Base-by-base conservation (phyloP, 2,113 vertebrate genomes). In the Heterotis niloticus region DNA sequence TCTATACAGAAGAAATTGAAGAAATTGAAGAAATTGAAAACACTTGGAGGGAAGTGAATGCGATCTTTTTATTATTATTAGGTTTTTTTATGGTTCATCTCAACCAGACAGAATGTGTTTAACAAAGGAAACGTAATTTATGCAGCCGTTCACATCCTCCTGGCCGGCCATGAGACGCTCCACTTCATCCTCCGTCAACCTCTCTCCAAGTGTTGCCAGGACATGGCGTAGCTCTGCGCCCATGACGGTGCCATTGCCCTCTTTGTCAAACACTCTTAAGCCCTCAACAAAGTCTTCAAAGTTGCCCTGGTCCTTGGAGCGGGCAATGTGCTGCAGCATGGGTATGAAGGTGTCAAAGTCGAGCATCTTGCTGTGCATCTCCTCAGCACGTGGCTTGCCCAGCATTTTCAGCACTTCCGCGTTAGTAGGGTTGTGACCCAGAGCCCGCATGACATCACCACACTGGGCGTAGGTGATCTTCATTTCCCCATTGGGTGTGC, bases 211-310 rank as follows among this genome's bases (percentile, higher is more conserved):
- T 0, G 92, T 93, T 78, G 91, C 88, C 9, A 92, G 87, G 56
- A 93, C 92, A 5, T 93, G 92, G 18, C 92, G 78, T 85, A 97
- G 3, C 95, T 97, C 89, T 79, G 96, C 85, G 84, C 97, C 97
- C 91, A 85, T 93, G 82, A 93, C 91, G 0, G 92, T 93, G 26
- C 92, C 76, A 0, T 86, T 89, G 16, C 86, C 1, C 92, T 93
- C 92, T 84, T 93, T 93, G 85, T 93, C 92, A 2, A 93, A 93
- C 13, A 92, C 92, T 56, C 91, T 91, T 73, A 99, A 91, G 11
- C 97, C 97, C 87, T 99, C 97, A 82, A 99, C 95, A 0, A 99
- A 99, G 91, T 99, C 97, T 86, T 99, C 97, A 0, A 94, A 95
- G 80, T 89, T 95, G n/a, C 97, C 96, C 87, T 96, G 94, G 88